Percentiles rank a stretch among this genome's conserved stretches.
These are phyloP conservation scores for Eilema sororculum DNA, from an alignment of 2,888 invertebrate genomes.

Conservation along the genomic window DNA sequence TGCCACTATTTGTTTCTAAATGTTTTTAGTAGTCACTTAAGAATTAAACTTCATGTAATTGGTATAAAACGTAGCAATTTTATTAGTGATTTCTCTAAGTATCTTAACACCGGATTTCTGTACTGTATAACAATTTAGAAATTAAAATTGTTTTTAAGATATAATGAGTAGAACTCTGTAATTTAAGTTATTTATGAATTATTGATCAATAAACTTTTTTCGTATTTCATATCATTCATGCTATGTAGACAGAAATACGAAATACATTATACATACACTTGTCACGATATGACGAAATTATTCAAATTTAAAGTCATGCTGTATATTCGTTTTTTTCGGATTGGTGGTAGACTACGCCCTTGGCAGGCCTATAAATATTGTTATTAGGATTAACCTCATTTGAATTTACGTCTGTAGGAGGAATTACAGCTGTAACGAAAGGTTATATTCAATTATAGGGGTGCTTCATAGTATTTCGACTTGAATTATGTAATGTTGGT, in stretches of 20 bases:
- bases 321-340: conserved; percentile 16
- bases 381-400: conserved; percentile 55
- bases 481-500: not conserved
- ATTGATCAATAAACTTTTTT: too few relatives aligned
- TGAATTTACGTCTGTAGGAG: conserved; percentile 38
- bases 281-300: too few relatives aligned
- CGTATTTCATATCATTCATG: too few relatives aligned
- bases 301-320: conserved; percentile 10
- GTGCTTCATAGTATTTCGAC: not conserved
- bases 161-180: too few relatives aligned
- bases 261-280: too few relatives aligned
- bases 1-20: not conserved
- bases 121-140: not conserved
- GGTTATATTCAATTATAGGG: conserved; percentile 23
- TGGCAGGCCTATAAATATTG: conserved; percentile 49
- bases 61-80: not conserved
- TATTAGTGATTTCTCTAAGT: not conserved
- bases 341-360: conserved; percentile 38
- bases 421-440: conserved; percentile 21
- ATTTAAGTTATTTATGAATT: too few relatives aligned
- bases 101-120: not conserved
- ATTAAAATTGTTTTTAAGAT: too few relatives aligned
- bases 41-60: not conserved
- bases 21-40: not conserved
- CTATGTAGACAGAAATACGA: too few relatives aligned